Base-by-base conservation (phyloP, 1,140 invertebrate genomes). In the Battus philenor region DNA sequence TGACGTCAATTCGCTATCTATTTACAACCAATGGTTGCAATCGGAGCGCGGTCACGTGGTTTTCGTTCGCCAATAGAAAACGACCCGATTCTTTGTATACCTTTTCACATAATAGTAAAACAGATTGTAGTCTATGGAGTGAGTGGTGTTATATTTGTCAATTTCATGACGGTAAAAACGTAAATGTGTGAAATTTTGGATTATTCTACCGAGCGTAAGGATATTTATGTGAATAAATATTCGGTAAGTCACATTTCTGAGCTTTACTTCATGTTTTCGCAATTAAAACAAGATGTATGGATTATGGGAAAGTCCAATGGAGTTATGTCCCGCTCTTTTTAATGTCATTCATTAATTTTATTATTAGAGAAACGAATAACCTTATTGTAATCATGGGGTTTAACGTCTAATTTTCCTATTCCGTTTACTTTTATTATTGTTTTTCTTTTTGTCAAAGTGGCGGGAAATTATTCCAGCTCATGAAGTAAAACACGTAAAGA, bases 141-240 rank as follows among this genome's bases (percentile, higher is more conserved):
- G 78, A 82, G 81, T 82, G 73, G 75, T 82, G 77, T 83, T 79
- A 75, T 77, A 83, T 85, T 82, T 87, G 85, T 84, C 82, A 87
- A 79, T 81, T 70, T 82, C 62, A 83, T 85, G 80, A 81, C 69
- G 64, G 61, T 80, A 80, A 77, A 79, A 74, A 62, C 81, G 77
- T 86, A 86, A 86, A 87, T 87, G 84, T 87, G 81, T 83, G 82
- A 87, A 85, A 84, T 86, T 78, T 69, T 77, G 79, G 79, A 86
- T 85, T 83, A 72, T 78, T 71, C 76, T 64, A 59, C 81, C 60
- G 79, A 78, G 77, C 84, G 76, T 72, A 80, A 84, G 81, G 82
- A 87, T 87, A 85, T 86, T 86, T 87, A 85, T 83, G 60, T 63
- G 48, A 80, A 74, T 84, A 87, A 86, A 86, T 87, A 85, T 84